phyloP scores from a whole-genome alignment of 2,113 vertebrate genomes.

The Oncorhynchus gorbuscha region DNA sequence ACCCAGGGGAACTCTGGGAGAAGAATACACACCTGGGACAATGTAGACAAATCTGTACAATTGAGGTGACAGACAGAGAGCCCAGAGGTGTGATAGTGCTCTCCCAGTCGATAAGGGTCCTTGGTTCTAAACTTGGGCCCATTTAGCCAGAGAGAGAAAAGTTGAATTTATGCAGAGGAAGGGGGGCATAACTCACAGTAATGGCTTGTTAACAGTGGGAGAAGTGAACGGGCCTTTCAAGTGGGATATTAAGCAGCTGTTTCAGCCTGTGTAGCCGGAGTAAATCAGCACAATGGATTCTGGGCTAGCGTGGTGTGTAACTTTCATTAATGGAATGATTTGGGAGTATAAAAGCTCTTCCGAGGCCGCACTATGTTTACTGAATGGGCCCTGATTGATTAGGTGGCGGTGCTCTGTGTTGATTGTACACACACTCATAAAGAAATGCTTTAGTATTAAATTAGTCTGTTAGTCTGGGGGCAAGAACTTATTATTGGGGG shows the following conservation, averaged over 20 bases:
- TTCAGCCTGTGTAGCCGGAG: constrained; percentile 82
- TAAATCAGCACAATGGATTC: constrained; percentile 95
- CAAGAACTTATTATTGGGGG: constrained; percentile 52
- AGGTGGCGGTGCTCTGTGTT: constrained; percentile 42
- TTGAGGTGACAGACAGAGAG: constrained; percentile 35
- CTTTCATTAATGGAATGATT: constrained; percentile 92
- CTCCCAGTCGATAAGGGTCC: constrained; percentile 52
- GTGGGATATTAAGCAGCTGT: constrained; percentile 95
- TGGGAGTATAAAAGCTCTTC: constrained; percentile 75
- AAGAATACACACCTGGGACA: constrained; percentile 33
- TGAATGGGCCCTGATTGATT: constrained; percentile 67
- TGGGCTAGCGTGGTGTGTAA: constrained; percentile 71
- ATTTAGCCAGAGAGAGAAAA: constrained; percentile 68
- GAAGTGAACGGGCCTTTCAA: constrained; percentile 88
- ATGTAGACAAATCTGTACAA: constrained; percentile 49
- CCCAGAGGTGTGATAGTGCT: constrained; percentile 22
- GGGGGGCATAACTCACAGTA: constrained; percentile 85
- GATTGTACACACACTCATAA: constrained; percentile 61
- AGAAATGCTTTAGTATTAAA: constrained; percentile 55
- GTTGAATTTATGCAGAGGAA: constrained; percentile 81
- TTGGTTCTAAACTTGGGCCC: constrained; percentile 78
- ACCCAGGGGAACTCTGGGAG: not conserved
- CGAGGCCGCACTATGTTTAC: constrained; percentile 65
- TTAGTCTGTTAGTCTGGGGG: constrained; percentile 39
- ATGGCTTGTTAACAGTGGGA: constrained; percentile 92